phyloP scores from a whole-genome alignment of 92 coral and sea anemone genomes.

The Palythoa grandiflora region DNA sequence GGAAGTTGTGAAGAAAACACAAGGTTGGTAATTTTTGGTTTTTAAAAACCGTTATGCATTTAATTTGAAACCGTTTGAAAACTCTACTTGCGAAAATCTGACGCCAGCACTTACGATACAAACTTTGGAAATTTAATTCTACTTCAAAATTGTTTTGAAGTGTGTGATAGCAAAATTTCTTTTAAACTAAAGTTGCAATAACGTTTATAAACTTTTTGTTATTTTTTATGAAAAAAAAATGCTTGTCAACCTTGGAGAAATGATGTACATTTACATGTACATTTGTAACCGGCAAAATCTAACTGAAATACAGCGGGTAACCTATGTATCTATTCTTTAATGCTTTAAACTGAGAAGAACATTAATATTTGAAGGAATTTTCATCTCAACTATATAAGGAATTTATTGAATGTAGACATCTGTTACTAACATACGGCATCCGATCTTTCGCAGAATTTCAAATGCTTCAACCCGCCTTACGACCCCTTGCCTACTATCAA shows the following conservation, averaged over 20 bases:
- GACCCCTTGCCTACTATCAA: conserved; percentile 13
- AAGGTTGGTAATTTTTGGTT: neutral
- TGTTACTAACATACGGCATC: neutral
- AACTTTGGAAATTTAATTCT: neutral
- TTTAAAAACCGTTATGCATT: neutral
- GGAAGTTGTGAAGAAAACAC: conserved; percentile 13
- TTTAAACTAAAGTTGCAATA: too few relatives aligned
- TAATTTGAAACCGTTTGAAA: neutral
- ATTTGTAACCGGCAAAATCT: too few relatives aligned
- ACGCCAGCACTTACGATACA: neutral
- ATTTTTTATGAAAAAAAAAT: too few relatives aligned
- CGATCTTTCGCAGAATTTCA: neutral
- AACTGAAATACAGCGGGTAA: too few relatives aligned
- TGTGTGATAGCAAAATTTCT: neutral
- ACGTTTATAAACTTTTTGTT: too few relatives aligned
- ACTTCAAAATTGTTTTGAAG: neutral
- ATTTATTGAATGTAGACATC: neutral
- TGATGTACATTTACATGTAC: too few relatives aligned
- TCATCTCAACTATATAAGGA: neutral
- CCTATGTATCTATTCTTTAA: too few relatives aligned
- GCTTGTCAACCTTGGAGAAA: too few relatives aligned
- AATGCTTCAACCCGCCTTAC: conserved; percentile 31
- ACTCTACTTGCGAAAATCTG: neutral
- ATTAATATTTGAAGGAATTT: too few relatives aligned
- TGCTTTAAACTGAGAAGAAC: too few relatives aligned